These are phyloP conservation scores for Xenopus borealis DNA, from an alignment of 2,113 vertebrate genomes.

Conservation along the genomic window DNA sequence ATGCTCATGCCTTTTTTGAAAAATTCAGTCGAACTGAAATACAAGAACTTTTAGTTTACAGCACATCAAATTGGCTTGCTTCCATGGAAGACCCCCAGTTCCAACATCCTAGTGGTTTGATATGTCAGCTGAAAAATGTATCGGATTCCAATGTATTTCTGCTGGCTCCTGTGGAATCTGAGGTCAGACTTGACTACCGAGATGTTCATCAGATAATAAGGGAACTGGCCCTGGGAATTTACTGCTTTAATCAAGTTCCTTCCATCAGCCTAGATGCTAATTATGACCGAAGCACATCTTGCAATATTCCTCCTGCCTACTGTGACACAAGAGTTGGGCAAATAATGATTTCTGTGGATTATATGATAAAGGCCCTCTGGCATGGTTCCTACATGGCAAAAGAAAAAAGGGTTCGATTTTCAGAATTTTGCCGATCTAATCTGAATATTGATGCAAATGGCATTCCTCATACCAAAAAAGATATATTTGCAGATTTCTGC, in stretches of 20 bases:
- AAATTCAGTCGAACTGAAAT: slow-evolving; percentile 63
- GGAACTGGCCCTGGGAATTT: slow-evolving; percentile 65
- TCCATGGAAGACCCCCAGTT: slow-evolving; percentile 54
- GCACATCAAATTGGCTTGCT: slow-evolving; percentile 60
- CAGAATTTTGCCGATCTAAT: slow-evolving; percentile 65
- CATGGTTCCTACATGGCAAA: slow-evolving; percentile 63
- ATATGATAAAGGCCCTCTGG: slow-evolving; percentile 68
- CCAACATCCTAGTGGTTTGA: slow-evolving; percentile 59
- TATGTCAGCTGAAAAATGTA: slow-evolving; percentile 61
- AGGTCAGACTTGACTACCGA: slow-evolving; percentile 58
- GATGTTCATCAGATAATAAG: slow-evolving; percentile 69
- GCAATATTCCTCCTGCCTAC: slow-evolving; percentile 66
- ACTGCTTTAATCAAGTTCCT: slow-evolving; percentile 70
- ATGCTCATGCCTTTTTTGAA: slow-evolving; percentile 62
- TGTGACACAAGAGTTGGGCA: slow-evolving; percentile 63
- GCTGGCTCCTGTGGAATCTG: slow-evolving; percentile 57
- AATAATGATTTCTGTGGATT: slow-evolving; percentile 63
- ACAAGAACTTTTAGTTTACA: slow-evolving; percentile 60
- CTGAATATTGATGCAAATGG: slow-evolving; percentile 60
- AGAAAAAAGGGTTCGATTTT: slow-evolving; percentile 62
- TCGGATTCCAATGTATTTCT: slow-evolving; percentile 53
- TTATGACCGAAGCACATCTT: slow-evolving; percentile 64
- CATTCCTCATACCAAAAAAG: slow-evolving; percentile 57
- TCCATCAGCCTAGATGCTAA: slow-evolving; percentile 63
- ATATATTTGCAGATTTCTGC: slow-evolving; percentile 60